Conservation (phyloP, 2,888 invertebrate species). For the Harpagoxenus sublaevis region DNA sequence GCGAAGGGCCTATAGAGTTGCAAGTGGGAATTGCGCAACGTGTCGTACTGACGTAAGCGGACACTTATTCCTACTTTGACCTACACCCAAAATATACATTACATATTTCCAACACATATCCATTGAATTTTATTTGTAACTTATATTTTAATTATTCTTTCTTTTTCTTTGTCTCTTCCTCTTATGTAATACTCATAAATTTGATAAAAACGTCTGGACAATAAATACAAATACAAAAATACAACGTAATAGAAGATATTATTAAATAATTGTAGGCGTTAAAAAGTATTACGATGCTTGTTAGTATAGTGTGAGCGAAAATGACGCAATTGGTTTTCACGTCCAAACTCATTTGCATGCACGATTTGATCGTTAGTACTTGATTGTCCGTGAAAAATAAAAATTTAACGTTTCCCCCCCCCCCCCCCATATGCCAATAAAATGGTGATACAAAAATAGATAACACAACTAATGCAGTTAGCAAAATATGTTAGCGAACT, state of each 20-base stretch:
- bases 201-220: background rate
- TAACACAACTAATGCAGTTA: slow-evolving; percentile 1
- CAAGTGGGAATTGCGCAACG: slow-evolving; percentile 36
- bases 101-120: background rate
- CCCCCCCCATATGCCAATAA: slow-evolving; percentile 23
- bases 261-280: background rate
- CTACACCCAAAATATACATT: background rate
- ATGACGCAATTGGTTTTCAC: slow-evolving; percentile 9
- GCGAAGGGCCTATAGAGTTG: slow-evolving; percentile 25
- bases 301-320: slow-evolving; percentile 16
- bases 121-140: background rate
- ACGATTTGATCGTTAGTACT: slow-evolving; percentile 33
- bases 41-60: slow-evolving; percentile 5
- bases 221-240: background rate
- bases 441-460: background rate
- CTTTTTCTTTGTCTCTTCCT: background rate
- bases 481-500: background rate
- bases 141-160: background rate
- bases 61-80: slow-evolving; percentile 26
- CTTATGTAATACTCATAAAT: background rate
- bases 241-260: background rate
- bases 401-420: slow-evolving; percentile 34
- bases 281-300: slow-evolving; percentile 4
- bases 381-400: slow-evolving; percentile 33
- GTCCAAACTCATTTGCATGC: slow-evolving; percentile 30